These are phyloP conservation scores for Spicauda simplicius DNA, from an alignment of 2,888 invertebrate genomes.

Conservation along the genomic window DNA sequence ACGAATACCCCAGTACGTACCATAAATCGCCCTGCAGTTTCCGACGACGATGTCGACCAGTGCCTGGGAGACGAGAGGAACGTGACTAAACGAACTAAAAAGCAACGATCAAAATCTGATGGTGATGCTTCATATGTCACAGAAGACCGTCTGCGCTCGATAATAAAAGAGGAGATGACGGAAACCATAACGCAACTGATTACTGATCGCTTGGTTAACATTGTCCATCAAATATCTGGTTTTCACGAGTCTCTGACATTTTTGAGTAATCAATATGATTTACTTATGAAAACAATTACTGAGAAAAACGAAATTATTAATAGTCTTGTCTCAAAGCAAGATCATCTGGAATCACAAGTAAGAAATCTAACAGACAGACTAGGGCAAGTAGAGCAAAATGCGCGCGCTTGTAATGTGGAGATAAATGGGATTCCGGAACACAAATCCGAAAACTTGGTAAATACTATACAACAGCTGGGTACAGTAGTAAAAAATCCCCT, in stretches of 20 bases:
- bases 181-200: constrained; percentile 2
- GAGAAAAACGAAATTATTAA: constrained; percentile 15
- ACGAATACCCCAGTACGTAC: constrained; percentile 34
- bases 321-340: background rate
- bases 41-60: background rate
- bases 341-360: constrained; percentile 3
- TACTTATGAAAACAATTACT: background rate
- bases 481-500: background rate
- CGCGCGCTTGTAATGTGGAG: constrained; percentile 7
- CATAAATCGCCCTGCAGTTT: background rate
- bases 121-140: background rate
- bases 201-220: constrained; percentile 5
- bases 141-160: constrained; percentile 2
- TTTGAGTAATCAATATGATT: constrained; percentile 18
- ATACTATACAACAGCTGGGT: constrained; percentile 17
- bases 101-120: constrained; percentile 11
- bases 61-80: background rate
- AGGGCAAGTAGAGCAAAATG: constrained; percentile 1
- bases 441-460: constrained; percentile 14
- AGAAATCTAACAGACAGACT: background rate
- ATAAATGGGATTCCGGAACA: constrained; percentile 21
- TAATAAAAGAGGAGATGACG: constrained; percentile 19
- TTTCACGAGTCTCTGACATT: constrained; percentile 17
- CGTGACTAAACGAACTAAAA: background rate
- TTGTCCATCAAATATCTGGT: constrained; percentile 7